Evolutionary conservation across 64 coral and sea anemone genomes (phyloP), one percentile per base, ranked within the genome.

Genomic region (Montipora sp.): DNA sequence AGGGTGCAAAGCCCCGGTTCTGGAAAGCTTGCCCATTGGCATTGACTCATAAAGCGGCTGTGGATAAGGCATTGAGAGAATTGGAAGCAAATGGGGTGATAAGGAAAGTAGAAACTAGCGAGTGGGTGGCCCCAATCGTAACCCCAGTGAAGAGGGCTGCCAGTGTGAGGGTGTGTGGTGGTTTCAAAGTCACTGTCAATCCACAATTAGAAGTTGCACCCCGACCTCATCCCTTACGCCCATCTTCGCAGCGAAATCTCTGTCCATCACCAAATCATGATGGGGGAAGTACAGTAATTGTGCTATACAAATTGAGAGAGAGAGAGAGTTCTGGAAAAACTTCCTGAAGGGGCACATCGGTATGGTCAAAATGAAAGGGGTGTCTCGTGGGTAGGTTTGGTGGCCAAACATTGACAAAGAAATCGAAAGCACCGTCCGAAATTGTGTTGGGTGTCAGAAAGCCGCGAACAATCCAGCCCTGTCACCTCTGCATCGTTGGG

Each of bases 211-310:
- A 69, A 45, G 75, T 90, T 3, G 75, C 75, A 46, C 23, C 23
- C 36, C 59, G 79, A 92, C 71, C 81, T 86, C 5, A 76, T 53
- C 65, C 90, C 80, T 47, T 86, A 92, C n/a, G 58, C 89, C 12
- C 16, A 77, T 3, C 90, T 36, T 44, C 46, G 76, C 49, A 81
- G n/a, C 11, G 51, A 92, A 71, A 6, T 77, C 0, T 60, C 36
- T 5, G 14, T 92, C 0, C 81, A 85, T 92, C 63, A 73, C 44
- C 20, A 36, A 43, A 47, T 92, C 2, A 20, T 85, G 1, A 84
- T 92, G 80, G 90, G 90, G 70, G 80, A 59, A 84, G 60, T 72
- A 73, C n/a, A 73, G 19, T 22, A 23, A n/a, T 73, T 21, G 69
- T 73, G 3, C n/a, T n/a, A 23, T 5, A 21, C 69, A 68, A 68